These are phyloP conservation scores for Anser cygnoides DNA, from an alignment of 2,113 vertebrate genomes.

Conservation along the genomic window DNA sequence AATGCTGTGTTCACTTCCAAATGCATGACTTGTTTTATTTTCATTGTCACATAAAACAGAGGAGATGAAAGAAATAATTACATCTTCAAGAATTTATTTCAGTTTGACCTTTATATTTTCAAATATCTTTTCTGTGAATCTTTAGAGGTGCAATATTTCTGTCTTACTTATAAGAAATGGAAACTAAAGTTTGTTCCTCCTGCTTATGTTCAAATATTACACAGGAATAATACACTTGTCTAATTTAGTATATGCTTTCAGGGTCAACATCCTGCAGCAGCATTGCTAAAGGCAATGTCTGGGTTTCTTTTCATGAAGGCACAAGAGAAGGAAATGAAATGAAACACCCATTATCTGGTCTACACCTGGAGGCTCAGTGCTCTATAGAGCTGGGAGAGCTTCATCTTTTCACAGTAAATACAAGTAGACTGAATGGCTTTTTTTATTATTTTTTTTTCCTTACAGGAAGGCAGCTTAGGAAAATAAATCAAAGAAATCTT, in stretches of 20 bases:
- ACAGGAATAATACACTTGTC: background rate
- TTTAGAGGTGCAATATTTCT: background rate
- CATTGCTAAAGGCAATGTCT: constrained; percentile 3
- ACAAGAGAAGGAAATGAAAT: constrained; percentile 19
- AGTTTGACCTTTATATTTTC: background rate
- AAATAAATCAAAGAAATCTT: constrained; percentile 11
- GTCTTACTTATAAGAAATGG: background rate
- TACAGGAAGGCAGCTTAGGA: background rate
- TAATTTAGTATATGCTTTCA: background rate
- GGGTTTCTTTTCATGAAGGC: constrained; percentile 7
- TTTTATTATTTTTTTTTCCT: background rate
- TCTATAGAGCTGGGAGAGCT: background rate
- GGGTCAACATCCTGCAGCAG: background rate
- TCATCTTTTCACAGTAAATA: constrained; percentile 22
- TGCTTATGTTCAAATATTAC: background rate
- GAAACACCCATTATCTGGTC: constrained; percentile 41
- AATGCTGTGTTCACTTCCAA: background rate
- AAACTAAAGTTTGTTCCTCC: background rate
- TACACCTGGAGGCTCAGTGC: constrained; percentile 15
- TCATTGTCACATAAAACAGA: background rate
- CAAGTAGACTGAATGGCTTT: background rate
- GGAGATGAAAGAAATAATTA: background rate
- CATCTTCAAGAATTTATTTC: background rate
- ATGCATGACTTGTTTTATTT: background rate
- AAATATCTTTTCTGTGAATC: background rate